These are phyloP conservation scores for Drosophila nigromelanica DNA, from an alignment of 1,140 invertebrate species.

Conservation along the genomic window DNA sequence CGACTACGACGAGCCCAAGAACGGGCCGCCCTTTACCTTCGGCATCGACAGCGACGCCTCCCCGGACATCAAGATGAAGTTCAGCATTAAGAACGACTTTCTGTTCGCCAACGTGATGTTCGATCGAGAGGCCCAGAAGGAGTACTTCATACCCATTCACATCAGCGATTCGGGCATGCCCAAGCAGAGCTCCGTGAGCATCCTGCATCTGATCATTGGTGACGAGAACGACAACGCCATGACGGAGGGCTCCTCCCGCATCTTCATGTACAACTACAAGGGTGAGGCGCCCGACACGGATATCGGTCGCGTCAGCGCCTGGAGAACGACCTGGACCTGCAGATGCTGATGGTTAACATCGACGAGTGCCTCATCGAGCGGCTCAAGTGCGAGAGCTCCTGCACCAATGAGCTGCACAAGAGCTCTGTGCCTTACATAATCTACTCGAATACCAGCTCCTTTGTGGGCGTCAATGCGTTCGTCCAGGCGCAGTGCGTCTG, in stretches of 20 bases:
- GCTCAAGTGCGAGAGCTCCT: slow-evolving; percentile 89
- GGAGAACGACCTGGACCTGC: slow-evolving; percentile 88
- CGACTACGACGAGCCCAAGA: slow-evolving; percentile 91
- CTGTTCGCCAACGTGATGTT: slow-evolving; percentile 89
- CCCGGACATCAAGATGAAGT: slow-evolving; percentile 89
- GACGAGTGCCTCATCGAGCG: slow-evolving; percentile 93
- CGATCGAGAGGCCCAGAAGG: slow-evolving; percentile 95
- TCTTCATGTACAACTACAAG: slow-evolving; percentile 96
- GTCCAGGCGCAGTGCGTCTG: slow-evolving; percentile 91
- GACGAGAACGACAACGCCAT: slow-evolving; percentile 96
- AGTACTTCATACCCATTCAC: slow-evolving; percentile 93
- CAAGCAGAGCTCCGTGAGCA: slow-evolving; percentile 89
- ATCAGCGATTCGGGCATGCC: slow-evolving; percentile 93
- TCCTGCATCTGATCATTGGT: slow-evolving; percentile 93
- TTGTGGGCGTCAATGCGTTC: slow-evolving; percentile 93
- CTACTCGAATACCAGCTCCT: slow-evolving; percentile 94
- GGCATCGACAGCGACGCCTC: slow-evolving; percentile 88
- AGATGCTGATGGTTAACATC: slow-evolving; percentile 93
- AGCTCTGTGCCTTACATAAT: slow-evolving; percentile 90
- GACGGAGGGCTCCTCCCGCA: slow-evolving; percentile 91
- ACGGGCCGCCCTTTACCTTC: slow-evolving; percentile 93
- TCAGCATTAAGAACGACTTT: slow-evolving; percentile 86
- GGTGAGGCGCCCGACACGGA: slow-evolving; percentile 89
- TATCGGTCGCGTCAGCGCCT: slow-evolving; percentile 92
- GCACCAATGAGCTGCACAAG: slow-evolving; percentile 89